Conservation (phyloP, 2,113 vertebrate species). For the Platysteira castanea region DNA sequence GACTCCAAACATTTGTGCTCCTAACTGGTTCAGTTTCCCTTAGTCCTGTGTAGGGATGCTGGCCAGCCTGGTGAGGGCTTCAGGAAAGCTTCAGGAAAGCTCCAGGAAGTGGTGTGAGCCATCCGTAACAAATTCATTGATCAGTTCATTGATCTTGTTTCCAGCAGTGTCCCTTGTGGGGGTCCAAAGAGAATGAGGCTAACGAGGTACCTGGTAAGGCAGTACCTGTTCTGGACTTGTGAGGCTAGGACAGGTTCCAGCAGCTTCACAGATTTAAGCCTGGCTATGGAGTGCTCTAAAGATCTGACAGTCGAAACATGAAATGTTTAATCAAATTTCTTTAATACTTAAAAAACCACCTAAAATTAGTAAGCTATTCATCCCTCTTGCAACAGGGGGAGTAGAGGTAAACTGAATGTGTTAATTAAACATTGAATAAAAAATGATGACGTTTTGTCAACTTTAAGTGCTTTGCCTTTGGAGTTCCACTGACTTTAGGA, state of each 20-base stretch:
- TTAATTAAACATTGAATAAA: slow-evolving; percentile 24
- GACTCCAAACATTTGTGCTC: neutral
- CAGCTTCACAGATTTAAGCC: neutral
- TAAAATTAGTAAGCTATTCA: neutral
- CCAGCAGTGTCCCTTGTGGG: neutral
- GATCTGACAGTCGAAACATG: neutral
- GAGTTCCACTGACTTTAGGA: neutral
- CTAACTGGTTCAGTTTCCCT: neutral
- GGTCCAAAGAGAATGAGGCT: neutral
- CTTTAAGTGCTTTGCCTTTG: slow-evolving; percentile 25
- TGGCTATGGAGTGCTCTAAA: neutral
- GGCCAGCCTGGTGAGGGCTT: neutral
- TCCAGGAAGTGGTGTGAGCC: neutral
- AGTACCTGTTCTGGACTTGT: neutral
- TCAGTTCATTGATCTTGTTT: neutral
- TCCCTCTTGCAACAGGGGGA: neutral
- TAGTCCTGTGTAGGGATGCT: neutral
- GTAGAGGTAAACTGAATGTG: neutral
- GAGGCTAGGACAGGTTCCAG: neutral
- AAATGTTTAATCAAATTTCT: neutral
- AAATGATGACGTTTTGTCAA: neutral
- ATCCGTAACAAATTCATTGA: neutral
- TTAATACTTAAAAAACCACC: neutral
- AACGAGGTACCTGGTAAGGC: neutral
- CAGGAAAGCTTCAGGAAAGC: neutral